These are phyloP conservation scores for Mylabris phalerata DNA, from an alignment of 1,140 invertebrate species.

Conservation along the genomic window DNA sequence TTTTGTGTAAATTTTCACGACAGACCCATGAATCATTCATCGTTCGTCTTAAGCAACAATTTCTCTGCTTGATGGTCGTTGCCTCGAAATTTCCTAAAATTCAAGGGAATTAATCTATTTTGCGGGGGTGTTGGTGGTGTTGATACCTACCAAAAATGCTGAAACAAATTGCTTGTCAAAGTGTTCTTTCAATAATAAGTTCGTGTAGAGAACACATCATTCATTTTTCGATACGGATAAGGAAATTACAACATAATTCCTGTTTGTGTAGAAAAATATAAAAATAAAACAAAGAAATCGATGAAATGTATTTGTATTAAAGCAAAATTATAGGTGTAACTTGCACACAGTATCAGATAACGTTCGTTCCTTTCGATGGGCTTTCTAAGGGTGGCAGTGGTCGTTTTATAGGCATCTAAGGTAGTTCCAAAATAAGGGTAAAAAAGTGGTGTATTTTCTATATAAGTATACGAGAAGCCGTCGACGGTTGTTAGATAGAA, in stretches of 20 bases:
- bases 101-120: too few relatives aligned
- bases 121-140: not conserved
- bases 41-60: too few relatives aligned
- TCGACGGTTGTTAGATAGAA: constrained; percentile 23
- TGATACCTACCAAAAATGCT: constrained; percentile 29
- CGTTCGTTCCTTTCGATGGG: not conserved
- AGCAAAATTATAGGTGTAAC: constrained; percentile 34
- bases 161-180: constrained; percentile 41
- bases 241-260: constrained; percentile 39
- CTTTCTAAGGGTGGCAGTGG: not conserved
- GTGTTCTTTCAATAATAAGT: constrained; percentile 41
- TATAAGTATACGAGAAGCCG: not conserved
- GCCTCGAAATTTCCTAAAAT: too few relatives aligned
- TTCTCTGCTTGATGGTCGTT: too few relatives aligned
- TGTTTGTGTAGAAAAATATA: not conserved
- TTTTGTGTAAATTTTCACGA: too few relatives aligned
- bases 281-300: constrained; percentile 20
- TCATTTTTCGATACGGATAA: constrained; percentile 37
- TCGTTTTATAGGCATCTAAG: too few relatives aligned
- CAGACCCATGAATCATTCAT: too few relatives aligned
- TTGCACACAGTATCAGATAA: constrained; percentile 18
- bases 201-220: constrained; percentile 39
- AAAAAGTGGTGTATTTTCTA: too few relatives aligned
- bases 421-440: too few relatives aligned
- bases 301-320: constrained; percentile 34